Evolutionary conservation across 1,140 invertebrate genomes (phyloP), one percentile per base, ranked within the genome.

Genomic region (Aricia agestis): DNA sequence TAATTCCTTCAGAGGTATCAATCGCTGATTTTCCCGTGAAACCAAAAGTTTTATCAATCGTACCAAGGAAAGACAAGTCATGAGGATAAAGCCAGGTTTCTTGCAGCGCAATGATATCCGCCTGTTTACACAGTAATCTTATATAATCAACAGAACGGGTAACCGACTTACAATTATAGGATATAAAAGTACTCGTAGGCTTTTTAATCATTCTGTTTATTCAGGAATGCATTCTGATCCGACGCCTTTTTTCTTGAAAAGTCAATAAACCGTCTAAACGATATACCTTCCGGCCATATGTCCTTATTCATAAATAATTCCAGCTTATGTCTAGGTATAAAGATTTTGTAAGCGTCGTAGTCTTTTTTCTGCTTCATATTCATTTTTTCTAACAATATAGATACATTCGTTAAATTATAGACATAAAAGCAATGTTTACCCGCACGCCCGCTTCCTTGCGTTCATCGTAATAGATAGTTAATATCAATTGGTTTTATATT

Each of bases 141-240:
- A 78, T 52, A 66, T 59, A 67, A 0, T 72, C 68, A 61, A 75
- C 67, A 6, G 72, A 77, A 25, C 72, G 68, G n/a, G 71, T 74
- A 11, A 79, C 63, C 63, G 57, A 74, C 65, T 77, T 76, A 45
- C 78, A 77, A 25, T 79, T 79, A 19, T 76, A 76, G 19, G 25
- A 75, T 10, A 70, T 66, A 67, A 76, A 41, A 65, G 68, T 72
- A 15, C 11, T 61, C 4, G 32, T n/a, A 19, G 25, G 13, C 15
- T 31, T 52, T 68, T 52, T 68, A 18, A 19, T 65, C 15, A 68
- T 68, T 58, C 59, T 59, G 11, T 42, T 67, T 67, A 36, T 67
- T 10, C 15, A 11, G 42, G 11, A 10, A 6, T 32, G 19, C 25
- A 10, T 15, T 32, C 15, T 19, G 2, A n/a, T 32, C 63, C 63